phyloP scores from a whole-genome alignment of 2,888 invertebrate genomes.

The Tipula vernalis region DNA sequence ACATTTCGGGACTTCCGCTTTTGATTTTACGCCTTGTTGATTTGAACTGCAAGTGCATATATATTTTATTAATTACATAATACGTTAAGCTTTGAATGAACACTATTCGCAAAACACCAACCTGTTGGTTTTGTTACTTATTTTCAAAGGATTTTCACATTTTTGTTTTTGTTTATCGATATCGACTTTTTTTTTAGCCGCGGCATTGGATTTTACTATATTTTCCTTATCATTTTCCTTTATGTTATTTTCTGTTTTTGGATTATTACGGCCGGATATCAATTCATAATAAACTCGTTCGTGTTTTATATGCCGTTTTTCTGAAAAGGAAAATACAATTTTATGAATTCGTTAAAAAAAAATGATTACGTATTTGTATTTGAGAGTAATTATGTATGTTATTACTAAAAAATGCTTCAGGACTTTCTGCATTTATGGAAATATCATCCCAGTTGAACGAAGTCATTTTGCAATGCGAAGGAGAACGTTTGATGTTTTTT shows the following conservation, averaged over 20 bases:
- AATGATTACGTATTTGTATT: neutral
- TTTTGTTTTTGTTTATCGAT: neutral
- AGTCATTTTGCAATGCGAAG: neutral
- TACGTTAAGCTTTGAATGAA: neutral
- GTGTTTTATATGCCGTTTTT: neutral
- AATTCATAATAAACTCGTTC: neutral
- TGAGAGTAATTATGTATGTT: neutral
- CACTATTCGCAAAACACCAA: neutral
- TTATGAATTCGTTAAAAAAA: neutral
- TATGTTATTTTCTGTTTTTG: neutral
- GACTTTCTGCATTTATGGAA: neutral
- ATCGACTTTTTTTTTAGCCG: neutral
- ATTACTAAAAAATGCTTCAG: neutral
- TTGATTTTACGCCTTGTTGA: neutral
- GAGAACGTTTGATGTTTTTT: no score
- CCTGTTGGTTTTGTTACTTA: neutral
- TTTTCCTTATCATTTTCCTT: neutral
- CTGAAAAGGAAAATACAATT: neutral
- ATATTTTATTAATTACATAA: neutral
- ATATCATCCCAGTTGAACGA: neutral
- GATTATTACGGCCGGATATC: neutral
- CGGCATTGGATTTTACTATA: neutral
- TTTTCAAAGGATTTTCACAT: neutral
- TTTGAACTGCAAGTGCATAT: neutral
- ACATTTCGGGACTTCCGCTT: neutral